Conservation (phyloP, 1,140 invertebrate genomes). For the Drosophila biarmipes region DNA sequence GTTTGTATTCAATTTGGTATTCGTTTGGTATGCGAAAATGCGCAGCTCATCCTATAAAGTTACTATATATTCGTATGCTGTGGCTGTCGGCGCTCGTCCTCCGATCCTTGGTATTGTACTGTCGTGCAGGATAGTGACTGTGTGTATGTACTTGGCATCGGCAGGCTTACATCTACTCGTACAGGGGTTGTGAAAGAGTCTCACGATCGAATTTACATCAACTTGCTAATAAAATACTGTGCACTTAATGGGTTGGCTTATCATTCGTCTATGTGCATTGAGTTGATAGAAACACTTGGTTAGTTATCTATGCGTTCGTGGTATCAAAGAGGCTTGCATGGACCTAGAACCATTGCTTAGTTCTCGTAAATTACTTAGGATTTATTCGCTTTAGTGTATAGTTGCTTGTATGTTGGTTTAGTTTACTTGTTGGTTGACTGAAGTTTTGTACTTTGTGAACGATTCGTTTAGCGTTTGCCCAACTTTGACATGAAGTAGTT, state of each 20-base stretch:
- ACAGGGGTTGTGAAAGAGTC: constrained; percentile 34
- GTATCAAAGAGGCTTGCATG: constrained; percentile 29
- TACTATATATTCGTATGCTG: constrained; percentile 25
- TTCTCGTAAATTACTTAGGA: constrained; percentile 53
- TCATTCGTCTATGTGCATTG: constrained; percentile 51
- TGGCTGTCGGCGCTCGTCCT: constrained; percentile 31
- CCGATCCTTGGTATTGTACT: constrained; percentile 22
- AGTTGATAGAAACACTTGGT: constrained; percentile 31
- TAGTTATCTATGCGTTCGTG: constrained; percentile 24
- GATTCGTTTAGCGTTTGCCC: constrained; percentile 58
- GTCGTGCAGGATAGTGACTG: constrained; percentile 39
- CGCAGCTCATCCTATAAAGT: constrained; percentile 28
- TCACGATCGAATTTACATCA: constrained; percentile 30
- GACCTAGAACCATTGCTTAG: constrained; percentile 32
- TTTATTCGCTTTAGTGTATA: constrained; percentile 51
- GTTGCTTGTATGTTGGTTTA: constrained; percentile 55
- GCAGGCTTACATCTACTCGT: constrained; percentile 52
- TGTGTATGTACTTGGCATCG: constrained; percentile 40
- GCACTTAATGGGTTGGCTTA: constrained; percentile 45
- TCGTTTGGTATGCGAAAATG: constrained; percentile 37
- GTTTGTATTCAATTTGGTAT: constrained; percentile 48
- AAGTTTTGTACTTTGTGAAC: constrained; percentile 77
- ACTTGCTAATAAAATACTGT: constrained; percentile 49
- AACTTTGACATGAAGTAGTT: constrained; percentile 60
- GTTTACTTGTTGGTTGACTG: constrained; percentile 60